Evolutionary conservation across 2,113 vertebrate species (phyloP).

Genomic region (Gracilinanus agilis): DNA sequence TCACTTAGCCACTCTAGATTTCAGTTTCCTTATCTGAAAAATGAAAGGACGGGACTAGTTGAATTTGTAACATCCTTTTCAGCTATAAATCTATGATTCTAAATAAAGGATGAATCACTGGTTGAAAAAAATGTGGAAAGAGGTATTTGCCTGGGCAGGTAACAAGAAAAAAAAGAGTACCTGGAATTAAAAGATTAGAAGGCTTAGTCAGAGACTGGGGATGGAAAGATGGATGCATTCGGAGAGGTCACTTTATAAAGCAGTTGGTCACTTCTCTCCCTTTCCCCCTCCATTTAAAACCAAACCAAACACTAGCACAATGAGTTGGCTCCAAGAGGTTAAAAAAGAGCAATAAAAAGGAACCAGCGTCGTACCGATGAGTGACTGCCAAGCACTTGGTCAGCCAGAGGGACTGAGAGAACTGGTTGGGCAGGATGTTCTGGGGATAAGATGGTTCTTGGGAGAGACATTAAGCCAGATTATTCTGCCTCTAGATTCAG

Average conservation of each 20-base stretch:
- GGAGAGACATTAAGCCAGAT: not conserved
- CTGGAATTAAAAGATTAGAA: not conserved
- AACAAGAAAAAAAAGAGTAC: not conserved
- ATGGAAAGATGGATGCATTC: not conserved
- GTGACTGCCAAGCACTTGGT: not conserved
- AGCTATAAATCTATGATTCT: not conserved
- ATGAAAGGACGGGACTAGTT: not conserved
- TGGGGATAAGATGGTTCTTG: not conserved
- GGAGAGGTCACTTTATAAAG: not conserved
- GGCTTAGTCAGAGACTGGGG: not conserved
- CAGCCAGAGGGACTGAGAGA: not conserved
- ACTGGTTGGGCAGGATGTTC: not conserved
- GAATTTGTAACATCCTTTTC: not conserved
- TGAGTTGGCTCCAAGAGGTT: not conserved
- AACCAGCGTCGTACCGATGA: not conserved
- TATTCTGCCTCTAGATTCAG: not conserved
- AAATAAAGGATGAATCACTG: not conserved
- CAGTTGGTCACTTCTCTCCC: not conserved
- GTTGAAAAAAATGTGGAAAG: not conserved
- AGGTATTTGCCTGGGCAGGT: not conserved
- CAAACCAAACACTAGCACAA: not conserved
- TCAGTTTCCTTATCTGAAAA: too few species aligned
- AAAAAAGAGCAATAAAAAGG: not conserved
- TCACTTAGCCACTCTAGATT: too few species aligned
- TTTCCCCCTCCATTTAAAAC: not conserved